Conservation (phyloP, 2,113 vertebrate species). For the Ariopsis seemanni region DNA sequence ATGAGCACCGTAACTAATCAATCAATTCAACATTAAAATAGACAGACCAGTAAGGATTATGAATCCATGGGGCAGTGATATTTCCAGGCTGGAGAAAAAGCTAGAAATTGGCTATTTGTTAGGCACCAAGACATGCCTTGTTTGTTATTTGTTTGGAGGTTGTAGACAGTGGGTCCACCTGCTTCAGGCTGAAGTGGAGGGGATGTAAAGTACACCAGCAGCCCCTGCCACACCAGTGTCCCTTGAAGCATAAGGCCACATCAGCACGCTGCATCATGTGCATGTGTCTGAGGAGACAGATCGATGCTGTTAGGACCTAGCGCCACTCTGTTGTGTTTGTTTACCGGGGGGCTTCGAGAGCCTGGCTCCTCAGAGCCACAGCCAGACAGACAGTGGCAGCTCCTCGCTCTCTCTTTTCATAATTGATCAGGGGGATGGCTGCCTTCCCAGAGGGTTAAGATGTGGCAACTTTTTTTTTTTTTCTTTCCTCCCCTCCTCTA, state of each 20-base stretch:
- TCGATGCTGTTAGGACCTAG: conserved; percentile 91
- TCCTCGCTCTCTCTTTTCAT: conserved; percentile 82
- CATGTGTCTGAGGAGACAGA: conserved; percentile 82
- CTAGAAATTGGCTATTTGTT: conserved; percentile 7
- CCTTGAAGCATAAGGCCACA: conserved; percentile 71
- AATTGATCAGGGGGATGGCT: conserved; percentile 99
- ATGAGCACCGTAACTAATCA: conserved; percentile 41
- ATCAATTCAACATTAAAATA: conserved; percentile 42
- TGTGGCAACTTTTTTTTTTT: conserved; percentile 81
- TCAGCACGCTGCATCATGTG: conserved; percentile 65
- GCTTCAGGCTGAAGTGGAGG: conserved; percentile 23
- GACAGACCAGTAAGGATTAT: conserved; percentile 18
- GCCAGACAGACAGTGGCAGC: conserved; percentile 92
- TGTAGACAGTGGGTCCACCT: conserved; percentile 18
- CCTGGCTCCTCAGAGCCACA: conserved; percentile 90
- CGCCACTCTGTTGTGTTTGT: conserved; percentile 92
- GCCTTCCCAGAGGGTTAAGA: conserved; percentile 94
- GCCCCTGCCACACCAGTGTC: conserved; percentile 54
- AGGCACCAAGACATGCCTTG: conserved; percentile 26
- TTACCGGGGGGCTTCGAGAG: conserved; percentile 93
- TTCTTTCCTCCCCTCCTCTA: conserved; percentile 38
- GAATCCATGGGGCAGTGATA: conserved; percentile 20
- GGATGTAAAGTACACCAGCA: conserved; percentile 42
- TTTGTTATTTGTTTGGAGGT: conserved; percentile 34
- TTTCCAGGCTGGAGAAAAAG: conserved; percentile 15